These are phyloP conservation scores for Melanargia galathea DNA, from an alignment of 2,888 invertebrate species.

Conservation along the genomic window DNA sequence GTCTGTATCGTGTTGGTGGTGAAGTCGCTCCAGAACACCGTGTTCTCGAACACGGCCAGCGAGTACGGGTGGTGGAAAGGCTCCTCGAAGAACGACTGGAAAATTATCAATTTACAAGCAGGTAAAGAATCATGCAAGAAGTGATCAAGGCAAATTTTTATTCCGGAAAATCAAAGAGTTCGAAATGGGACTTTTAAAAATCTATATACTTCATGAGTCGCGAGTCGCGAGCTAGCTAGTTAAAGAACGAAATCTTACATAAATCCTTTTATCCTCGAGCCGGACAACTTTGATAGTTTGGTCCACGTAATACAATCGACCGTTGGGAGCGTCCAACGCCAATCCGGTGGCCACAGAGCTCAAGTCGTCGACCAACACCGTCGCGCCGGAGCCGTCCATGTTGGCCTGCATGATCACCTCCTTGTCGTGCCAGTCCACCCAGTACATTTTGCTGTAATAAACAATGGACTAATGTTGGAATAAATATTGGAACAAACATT, in stretches of 20 bases:
- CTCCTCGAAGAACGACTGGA: conserved; percentile 68
- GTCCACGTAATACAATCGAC: conserved; percentile 95
- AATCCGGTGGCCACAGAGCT: conserved; percentile 93
- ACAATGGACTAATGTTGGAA: not conserved
- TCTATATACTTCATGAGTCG: too few species aligned
- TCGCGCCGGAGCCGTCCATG: conserved; percentile 91
- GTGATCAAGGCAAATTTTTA: too few species aligned
- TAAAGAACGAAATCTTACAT: too few species aligned
- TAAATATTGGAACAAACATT: not conserved
- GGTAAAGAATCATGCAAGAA: too few species aligned
- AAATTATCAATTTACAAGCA: not conserved
- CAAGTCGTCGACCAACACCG: conserved; percentile 83
- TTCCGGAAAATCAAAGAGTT: too few species aligned
- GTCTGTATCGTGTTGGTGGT: conserved; percentile 87
- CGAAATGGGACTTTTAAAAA: too few species aligned
- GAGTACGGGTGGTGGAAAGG: conserved; percentile 91
- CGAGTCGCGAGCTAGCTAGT: too few species aligned
- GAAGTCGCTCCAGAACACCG: conserved; percentile 96
- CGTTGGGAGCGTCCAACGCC: conserved; percentile 89
- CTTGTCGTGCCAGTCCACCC: conserved; percentile 92
- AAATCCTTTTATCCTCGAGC: conserved; percentile 85
- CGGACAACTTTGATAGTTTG: conserved; percentile 82
- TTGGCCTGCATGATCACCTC: conserved; percentile 89
- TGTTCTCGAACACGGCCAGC: conserved; percentile 93
- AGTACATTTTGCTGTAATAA: conserved; percentile 88